Evolutionary conservation across 1,140 invertebrate species (phyloP).

Genomic region (Drosophila yakuba): DNA sequence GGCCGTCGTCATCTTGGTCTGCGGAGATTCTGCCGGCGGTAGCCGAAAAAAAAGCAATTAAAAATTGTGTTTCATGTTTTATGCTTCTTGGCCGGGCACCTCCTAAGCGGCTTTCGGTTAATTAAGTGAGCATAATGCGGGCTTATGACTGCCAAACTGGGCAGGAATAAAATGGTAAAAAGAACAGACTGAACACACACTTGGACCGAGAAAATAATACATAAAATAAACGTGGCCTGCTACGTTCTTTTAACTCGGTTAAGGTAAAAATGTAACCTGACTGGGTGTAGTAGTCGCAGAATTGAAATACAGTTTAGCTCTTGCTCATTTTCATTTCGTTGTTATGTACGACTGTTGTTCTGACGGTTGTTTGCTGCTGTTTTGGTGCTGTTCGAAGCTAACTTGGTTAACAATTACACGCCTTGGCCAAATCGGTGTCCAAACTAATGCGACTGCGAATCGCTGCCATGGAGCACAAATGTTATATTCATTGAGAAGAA

Average conservation of each 20-base stretch:
- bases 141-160: constrained; percentile 81
- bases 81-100: constrained; percentile 31
- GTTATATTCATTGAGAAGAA: no score
- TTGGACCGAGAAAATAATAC: constrained; percentile 19
- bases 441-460: constrained; percentile 53
- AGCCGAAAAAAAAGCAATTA: constrained; percentile 78
- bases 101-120: constrained; percentile 75
- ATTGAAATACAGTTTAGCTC: constrained; percentile 42
- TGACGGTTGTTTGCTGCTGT: constrained; percentile 35
- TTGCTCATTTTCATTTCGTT: constrained; percentile 29
- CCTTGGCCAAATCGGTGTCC: constrained; percentile 55
- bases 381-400: constrained; percentile 64
- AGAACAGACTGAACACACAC: constrained; percentile 10
- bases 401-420: constrained; percentile 82
- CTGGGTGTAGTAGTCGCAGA: constrained; percentile 51
- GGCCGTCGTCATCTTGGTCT: constrained; percentile 3
- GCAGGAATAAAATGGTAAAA: constrained; percentile 29
- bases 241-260: constrained; percentile 37
- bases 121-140: constrained; percentile 82
- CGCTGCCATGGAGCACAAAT: neutral
- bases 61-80: constrained; percentile 72
- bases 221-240: constrained; percentile 43
- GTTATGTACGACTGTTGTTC: constrained; percentile 40
- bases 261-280: constrained; percentile 59
- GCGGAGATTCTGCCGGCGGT: constrained; percentile 38